Base-by-base conservation (phyloP, 2,888 invertebrate genomes). In the Xylota segnis region DNA sequence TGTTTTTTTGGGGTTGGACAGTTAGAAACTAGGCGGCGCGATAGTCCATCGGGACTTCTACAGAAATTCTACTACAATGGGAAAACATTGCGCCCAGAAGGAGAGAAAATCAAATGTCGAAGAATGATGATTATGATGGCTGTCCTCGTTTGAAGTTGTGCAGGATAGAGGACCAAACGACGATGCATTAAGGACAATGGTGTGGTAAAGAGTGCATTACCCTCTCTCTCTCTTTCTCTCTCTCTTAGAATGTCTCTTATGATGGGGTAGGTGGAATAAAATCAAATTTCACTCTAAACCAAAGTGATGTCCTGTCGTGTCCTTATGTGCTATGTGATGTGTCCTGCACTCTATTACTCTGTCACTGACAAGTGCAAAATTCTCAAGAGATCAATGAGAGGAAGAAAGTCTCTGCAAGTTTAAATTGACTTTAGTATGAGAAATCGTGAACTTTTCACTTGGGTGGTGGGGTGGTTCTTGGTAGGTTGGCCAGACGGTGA, bases 271-370 rank as follows among this genome's bases (percentile, higher is more conserved):
- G 52, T 18, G 18, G 74, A 70, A 75, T 76, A 76, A 81, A 81
- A 86, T 82, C 76, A 86, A 86, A 82, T 86, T 86, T 77, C 72
- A 77, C 68, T 82, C 56, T 7, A 82, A 82, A 47, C 81, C 54
- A 72, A 86, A 82, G 82, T 86, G 86, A 82, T 82, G 86, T 86
- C 86, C 82, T 77, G 82, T 86, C 72, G 82, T 82, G 76, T 77
- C 76, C 86, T 82, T 77, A 66, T 72, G 56, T 86, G 79, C 68
- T 65, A 23, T 78, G 61, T 58, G 75, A 65, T 75, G 68, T 84
- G 79, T 74, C 79, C 79, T 75, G 58, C 59, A 66, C 65, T 76
- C 65, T 66, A 76, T 72, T 77, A 86, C 86, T 77, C 72, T 86
- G 76, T 68, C 76, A 86, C 47, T 82, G 82, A 82, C 86, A 82